Conservation (phyloP, 2,888 invertebrate genomes). For the Hemaris fuciformis region DNA sequence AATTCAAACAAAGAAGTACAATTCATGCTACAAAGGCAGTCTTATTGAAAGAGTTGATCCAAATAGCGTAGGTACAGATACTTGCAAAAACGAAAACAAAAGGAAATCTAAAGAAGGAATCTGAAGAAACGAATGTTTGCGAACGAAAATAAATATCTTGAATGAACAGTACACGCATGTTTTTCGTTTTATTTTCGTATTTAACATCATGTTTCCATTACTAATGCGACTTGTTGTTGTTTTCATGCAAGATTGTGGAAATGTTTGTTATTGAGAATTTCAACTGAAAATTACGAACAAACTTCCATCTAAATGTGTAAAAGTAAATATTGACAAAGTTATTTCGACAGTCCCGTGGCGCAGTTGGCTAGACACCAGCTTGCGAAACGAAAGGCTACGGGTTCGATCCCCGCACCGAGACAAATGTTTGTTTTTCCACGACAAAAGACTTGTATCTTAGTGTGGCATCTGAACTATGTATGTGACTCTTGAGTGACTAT, state of each 20-base stretch:
- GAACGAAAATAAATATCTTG: neutral
- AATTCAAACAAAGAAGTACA: neutral
- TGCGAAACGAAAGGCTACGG: too few relatives aligned
- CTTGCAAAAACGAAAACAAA: neutral
- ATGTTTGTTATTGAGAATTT: neutral
- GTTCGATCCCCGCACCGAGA: too few relatives aligned
- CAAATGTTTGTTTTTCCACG: too few relatives aligned
- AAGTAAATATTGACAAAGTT: too few relatives aligned
- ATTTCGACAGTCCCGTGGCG: too few relatives aligned
- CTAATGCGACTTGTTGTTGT: neutral
- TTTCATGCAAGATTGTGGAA: neutral
- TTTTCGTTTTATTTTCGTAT: neutral
- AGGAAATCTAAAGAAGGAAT: neutral
- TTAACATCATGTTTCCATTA: neutral
- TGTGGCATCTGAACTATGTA: too few relatives aligned
- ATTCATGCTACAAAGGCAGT: neutral
- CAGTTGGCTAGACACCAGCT: too few relatives aligned
- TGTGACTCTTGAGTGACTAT: too few relatives aligned
- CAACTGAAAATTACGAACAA: too few relatives aligned
- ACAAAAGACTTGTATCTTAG: too few relatives aligned
- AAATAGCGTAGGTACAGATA: neutral
- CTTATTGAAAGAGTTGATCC: neutral
- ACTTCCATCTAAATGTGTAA: too few relatives aligned
- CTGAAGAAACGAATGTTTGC: neutral
- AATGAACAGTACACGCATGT: neutral